phyloP scores from a whole-genome alignment of 2,888 invertebrate genomes.

The Anoplius nigerrimus region DNA sequence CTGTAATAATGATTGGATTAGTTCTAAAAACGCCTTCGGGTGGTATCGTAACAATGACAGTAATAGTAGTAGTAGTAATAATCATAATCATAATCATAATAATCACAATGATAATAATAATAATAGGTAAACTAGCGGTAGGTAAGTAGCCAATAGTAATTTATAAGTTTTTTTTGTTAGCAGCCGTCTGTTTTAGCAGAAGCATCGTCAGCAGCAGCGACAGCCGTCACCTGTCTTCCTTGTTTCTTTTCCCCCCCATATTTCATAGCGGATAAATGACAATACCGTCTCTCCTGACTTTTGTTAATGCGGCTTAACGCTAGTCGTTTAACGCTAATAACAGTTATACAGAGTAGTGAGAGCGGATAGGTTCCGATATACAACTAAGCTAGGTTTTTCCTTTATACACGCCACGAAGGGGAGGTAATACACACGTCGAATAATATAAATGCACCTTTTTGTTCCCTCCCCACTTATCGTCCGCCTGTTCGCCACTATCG shows the following conservation, averaged over 20 bases:
- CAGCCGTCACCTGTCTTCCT: too few relatives aligned
- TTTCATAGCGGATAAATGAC: constrained; percentile 8
- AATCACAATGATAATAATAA: constrained; percentile 35
- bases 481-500: background rate
- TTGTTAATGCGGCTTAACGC: constrained; percentile 27
- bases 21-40: constrained; percentile 43
- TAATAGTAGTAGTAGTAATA: constrained; percentile 43
- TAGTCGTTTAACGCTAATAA: constrained; percentile 52
- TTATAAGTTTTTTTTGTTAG: constrained; percentile 30
- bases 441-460: constrained; percentile 49
- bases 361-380: constrained; percentile 62
- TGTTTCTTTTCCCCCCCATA: background rate
- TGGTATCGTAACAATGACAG: constrained; percentile 52
- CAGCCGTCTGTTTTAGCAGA: constrained; percentile 32
- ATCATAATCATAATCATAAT: constrained; percentile 43
- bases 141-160: constrained; percentile 52
- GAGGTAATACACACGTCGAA: constrained; percentile 40
- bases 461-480: constrained; percentile 7
- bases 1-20: constrained; percentile 53
- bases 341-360: constrained; percentile 54
- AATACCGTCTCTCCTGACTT: background rate
- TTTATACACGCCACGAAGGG: constrained; percentile 57
- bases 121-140: constrained; percentile 46
- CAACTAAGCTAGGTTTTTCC: constrained; percentile 58
- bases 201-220: constrained; percentile 42